phyloP scores from a whole-genome alignment of 2,113 vertebrate species.

The Anguilla rostrata region DNA sequence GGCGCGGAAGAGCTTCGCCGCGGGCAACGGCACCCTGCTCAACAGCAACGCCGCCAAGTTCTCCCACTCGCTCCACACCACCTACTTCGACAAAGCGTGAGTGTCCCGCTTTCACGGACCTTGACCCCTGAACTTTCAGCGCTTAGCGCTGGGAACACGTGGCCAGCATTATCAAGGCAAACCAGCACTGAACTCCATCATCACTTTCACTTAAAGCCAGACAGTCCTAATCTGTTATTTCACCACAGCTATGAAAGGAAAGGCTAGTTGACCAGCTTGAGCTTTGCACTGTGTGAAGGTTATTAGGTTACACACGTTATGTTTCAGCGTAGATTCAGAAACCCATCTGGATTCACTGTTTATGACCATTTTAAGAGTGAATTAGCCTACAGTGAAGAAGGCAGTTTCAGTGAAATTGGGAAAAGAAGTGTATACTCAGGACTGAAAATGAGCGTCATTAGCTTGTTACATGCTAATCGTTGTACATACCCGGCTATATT shows the following conservation, averaged over 20 bases:
- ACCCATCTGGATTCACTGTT: not conserved
- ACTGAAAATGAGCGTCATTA: not conserved
- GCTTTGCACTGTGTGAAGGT: not conserved
- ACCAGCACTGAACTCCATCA: not conserved
- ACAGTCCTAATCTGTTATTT: not conserved
- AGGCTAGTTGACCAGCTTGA: not conserved
- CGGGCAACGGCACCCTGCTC: slow-evolving; percentile 75
- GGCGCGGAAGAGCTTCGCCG: slow-evolving; percentile 82
- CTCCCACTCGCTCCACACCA: slow-evolving; percentile 84
- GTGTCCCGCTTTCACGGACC: slow-evolving; percentile 36
- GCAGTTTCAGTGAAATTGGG: not conserved
- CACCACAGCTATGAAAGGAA: not conserved
- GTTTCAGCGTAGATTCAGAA: not conserved
- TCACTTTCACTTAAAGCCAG: not conserved
- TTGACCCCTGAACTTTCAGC: not conserved
- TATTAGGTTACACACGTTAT: not conserved
- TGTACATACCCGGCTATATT: too few species aligned
- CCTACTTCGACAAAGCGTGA: slow-evolving; percentile 97
- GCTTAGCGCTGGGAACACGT: not conserved
- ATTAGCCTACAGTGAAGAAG: not conserved
- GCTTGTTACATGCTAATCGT: too few species aligned
- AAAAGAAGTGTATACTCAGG: not conserved
- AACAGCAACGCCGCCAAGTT: slow-evolving; percentile 84
- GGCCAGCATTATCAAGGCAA: not conserved
- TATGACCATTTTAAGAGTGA: not conserved